Evolutionary conservation across 2,888 invertebrate species (phyloP), one percentile per base, ranked within the genome.

Genomic region (Drosophila picticornis): DNA sequence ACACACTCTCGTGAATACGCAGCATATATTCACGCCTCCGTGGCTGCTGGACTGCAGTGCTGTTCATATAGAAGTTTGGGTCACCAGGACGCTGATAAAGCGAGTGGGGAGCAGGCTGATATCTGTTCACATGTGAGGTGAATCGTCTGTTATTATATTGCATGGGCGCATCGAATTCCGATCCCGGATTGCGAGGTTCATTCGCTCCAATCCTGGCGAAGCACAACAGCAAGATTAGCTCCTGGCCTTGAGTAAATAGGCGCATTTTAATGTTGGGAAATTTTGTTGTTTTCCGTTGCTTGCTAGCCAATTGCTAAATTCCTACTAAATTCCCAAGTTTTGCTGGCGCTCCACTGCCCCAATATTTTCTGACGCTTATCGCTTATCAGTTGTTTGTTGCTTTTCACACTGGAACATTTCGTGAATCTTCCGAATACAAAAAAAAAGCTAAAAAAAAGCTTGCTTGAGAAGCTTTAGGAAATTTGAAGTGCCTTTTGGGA

Each of bases 331-430:
- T 67, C 70, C 70, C 67, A 53, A 67, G 63, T 55, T 70, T 67
- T 22, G 68, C 51, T 58, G 52, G 52, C 68, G 77, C 13, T 73
- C 81, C 29, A 72, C 70, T 72, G 65, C 43, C 83, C 72, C 71
- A 72, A 29, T 58, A 77, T 62, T 55, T 40, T 31, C 51, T 13
- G 43, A 27, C n/a, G 27, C 27, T 22, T 13, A 29, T 4, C n/a
- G 56, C 90, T 89, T 90, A 90, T 87, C 86, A 87, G 77, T 70
- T 56, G 63, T 58, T 73, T 55, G 68, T 58, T 56, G 29, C 53
- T 55, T 46, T 60, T 53, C 34, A 57, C 46, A 38, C 16, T 19
- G 7, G 22, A 53, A 55, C 56, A 46, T 52, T 77, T 81, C 60
- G 66, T 46, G 16, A 38, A 29, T 40, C 27, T 53, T 62, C 60